Conservation (phyloP, 2,888 invertebrate species). For the Pardosa pseudoannulata region DNA sequence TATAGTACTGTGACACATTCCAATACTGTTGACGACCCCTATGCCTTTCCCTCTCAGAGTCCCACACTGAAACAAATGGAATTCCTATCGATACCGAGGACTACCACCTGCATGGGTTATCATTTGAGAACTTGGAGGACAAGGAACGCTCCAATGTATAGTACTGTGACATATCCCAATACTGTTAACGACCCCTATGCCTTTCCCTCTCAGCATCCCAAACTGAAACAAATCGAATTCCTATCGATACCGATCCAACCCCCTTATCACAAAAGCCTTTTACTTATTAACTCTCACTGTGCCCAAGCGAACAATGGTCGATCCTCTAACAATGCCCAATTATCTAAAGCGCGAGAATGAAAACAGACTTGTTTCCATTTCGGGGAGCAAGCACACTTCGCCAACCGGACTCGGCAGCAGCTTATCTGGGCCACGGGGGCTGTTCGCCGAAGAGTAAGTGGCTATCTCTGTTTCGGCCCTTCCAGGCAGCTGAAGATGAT, state of each 20-base stretch:
- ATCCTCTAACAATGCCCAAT: neutral
- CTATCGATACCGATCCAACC: no score
- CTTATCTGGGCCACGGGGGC: constrained; percentile 1
- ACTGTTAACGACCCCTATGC: no score
- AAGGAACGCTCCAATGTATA: no score
- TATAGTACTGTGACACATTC: no score
- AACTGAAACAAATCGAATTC: neutral
- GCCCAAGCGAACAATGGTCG: neutral
- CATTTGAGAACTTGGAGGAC: no score
- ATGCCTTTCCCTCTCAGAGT: no score
- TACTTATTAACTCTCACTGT: neutral
- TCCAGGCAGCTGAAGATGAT: neutral
- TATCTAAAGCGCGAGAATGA: neutral
- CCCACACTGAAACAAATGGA: no score
- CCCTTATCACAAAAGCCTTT: neutral
- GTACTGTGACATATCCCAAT: no score
- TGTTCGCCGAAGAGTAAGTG: neutral
- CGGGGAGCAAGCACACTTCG: neutral
- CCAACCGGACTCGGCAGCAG: neutral
- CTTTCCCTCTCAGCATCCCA: no score
- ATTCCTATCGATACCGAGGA: no score
- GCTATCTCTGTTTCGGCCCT: neutral
- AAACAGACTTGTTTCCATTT: neutral
- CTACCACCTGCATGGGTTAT: no score
- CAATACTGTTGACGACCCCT: no score